phyloP scores from a whole-genome alignment of 2,888 invertebrate species.

The Netelia fuscicornis region DNA sequence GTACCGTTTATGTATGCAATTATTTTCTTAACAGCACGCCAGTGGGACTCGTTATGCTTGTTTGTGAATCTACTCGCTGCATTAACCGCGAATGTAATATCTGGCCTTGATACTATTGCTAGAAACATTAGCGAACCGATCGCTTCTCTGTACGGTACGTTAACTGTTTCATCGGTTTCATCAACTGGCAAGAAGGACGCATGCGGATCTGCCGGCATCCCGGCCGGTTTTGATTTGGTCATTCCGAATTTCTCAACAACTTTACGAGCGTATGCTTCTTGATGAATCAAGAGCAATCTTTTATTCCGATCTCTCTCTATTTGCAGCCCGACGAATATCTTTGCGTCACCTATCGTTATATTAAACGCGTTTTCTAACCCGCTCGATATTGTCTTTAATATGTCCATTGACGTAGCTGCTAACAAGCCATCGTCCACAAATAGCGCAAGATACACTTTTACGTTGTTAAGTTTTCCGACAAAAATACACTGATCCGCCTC shows the following conservation, averaged over 20 bases:
- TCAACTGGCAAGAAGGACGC: slow-evolving; percentile 3
- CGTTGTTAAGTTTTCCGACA: slow-evolving; percentile 18
- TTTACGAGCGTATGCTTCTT: slow-evolving; percentile 43
- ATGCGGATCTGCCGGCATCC: slow-evolving; percentile 37
- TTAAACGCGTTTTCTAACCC: slow-evolving; percentile 58
- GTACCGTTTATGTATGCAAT: slow-evolving; percentile 74
- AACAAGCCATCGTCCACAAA: slow-evolving; percentile 71
- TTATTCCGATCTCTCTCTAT: slow-evolving; percentile 52
- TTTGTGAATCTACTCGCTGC: slow-evolving; percentile 67
- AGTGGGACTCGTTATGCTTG: slow-evolving; percentile 73
- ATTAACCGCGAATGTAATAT: slow-evolving; percentile 65
- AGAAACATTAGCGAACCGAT: slow-evolving; percentile 24
- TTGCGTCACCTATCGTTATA: slow-evolving; percentile 52
- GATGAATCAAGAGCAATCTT: slow-evolving; percentile 42
- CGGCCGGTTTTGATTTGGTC: slow-evolving; percentile 37
- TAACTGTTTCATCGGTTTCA: background rate
- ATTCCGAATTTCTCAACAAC: slow-evolving; percentile 51
- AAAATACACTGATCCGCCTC: slow-evolving; percentile 71
- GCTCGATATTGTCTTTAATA: slow-evolving; percentile 50
- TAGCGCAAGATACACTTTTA: slow-evolving; percentile 61
- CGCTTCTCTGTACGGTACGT: slow-evolving; percentile 16
- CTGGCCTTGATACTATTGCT: slow-evolving; percentile 20
- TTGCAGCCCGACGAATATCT: slow-evolving; percentile 69
- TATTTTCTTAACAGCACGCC: slow-evolving; percentile 75
- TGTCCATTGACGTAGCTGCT: slow-evolving; percentile 40